Evolutionary conservation across 2,888 invertebrate species (phyloP), one percentile per base, ranked within the genome.

Genomic region (Toxonevra muliebris): DNA sequence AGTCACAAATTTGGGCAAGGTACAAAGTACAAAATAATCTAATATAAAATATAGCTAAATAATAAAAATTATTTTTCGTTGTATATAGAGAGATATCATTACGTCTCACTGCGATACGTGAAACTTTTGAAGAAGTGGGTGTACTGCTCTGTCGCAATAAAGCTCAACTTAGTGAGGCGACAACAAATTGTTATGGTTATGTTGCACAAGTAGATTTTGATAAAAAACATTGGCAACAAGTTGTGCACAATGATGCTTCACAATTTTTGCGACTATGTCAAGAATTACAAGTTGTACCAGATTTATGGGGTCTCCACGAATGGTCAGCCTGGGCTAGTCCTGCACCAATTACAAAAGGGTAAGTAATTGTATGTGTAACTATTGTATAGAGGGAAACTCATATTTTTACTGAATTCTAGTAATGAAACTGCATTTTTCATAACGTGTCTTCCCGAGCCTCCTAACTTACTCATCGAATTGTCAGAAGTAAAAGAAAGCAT

Each of bases 111-210:
- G 95, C 96, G 0, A 92, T 96, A 65, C 86, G 93, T 59, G 96
- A 97, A 86, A 92, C 95, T 10, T 97, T 97, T 86, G 96, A 97
- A 82, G 96, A 97, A 84, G 89, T 93, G 72, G 96, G 96, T 1
- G 84, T 96, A 60, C 85, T 94, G 20, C 80, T 94, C 13, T 92
- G 92, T 79, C 88, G 88, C 75, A 86, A 82, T 17, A 83, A 83
- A 10, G 80, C 80, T 41, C 86, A 86, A 66, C 78, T 86, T n/a
- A 80, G 84, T 11, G 15, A 13, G 3, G 15, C 60, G 81, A 53
- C 82, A 82, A 78, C 84, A 15, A 77, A 76, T 66, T 74, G 82
- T 72, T 86, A 84, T 82, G 85, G 86, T 55, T 77, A 76, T 65
- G 71, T 85, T 66, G 83, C 86, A 61, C 13, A 48, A 48, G 48